These are phyloP conservation scores for Perizoma flavofasciatum DNA, from an alignment of 2,888 invertebrate species.

Conservation along the genomic window DNA sequence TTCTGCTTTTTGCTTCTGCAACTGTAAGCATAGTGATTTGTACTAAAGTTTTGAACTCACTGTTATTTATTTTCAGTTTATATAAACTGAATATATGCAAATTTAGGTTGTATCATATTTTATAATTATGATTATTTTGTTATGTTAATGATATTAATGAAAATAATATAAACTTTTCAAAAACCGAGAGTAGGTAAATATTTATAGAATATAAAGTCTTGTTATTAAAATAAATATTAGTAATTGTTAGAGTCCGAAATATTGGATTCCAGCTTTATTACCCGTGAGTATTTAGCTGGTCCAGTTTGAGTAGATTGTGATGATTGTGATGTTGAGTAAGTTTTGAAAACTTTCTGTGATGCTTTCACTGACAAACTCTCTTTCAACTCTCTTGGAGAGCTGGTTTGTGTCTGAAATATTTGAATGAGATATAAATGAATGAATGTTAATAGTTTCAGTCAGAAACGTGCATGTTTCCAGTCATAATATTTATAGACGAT, in stretches of 20 bases:
- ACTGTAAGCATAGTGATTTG: constrained; percentile 55
- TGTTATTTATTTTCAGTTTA: neutral
- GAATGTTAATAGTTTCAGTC: constrained; percentile 1
- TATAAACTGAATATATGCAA: no score
- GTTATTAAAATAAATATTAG: neutral
- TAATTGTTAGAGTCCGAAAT: constrained; percentile 2
- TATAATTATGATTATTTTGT: neutral
- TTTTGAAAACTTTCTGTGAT: constrained; percentile 78
- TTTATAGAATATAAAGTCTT: no score
- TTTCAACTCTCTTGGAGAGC: constrained; percentile 70
- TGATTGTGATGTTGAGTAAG: constrained; percentile 54
- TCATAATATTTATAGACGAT: neutral
- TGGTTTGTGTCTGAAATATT: constrained; percentile 74
- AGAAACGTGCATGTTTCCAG: neutral
- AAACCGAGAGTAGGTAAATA: no score
- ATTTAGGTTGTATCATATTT: neutral
- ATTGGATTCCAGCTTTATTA: constrained; percentile 47
- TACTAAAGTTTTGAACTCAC: neutral
- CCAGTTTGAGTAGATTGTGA: constrained; percentile 68
- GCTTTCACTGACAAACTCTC: constrained; percentile 81
- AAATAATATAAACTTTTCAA: no score
- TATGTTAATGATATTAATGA: no score
- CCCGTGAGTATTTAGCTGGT: constrained; percentile 70
- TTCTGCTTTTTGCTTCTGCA: constrained; percentile 57
- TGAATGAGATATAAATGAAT: constrained; percentile 23